Percentiles rank a stretch among this genome's conserved stretches.
Conservation (phyloP, 2,888 invertebrate species). For the Lepidochitona cinerea region DNA sequence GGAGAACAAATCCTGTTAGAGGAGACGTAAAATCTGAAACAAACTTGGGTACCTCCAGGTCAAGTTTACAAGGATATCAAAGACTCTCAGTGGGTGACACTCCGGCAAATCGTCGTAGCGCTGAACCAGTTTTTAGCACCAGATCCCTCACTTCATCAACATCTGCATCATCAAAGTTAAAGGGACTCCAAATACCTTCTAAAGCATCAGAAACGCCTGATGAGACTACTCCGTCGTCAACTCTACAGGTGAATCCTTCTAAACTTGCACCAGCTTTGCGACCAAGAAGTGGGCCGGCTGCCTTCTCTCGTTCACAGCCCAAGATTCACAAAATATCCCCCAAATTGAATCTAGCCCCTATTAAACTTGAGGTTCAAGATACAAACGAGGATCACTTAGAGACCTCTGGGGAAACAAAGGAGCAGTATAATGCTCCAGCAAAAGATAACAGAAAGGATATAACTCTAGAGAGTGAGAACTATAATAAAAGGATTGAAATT, state of each 20-base stretch:
- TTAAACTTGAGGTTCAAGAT: neutral
- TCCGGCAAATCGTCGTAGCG: neutral
- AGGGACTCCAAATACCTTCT: neutral
- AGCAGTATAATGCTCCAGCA: too few species aligned
- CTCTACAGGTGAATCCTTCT: neutral
- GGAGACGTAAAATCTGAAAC: neutral
- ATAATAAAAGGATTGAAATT: too few species aligned
- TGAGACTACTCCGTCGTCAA: neutral
- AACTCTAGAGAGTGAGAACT: too few species aligned
- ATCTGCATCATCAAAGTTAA: neutral
- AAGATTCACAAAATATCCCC: neutral
- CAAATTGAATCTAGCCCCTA: neutral
- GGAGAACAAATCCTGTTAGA: neutral
- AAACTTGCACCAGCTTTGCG: neutral
- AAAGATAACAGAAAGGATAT: too few species aligned
- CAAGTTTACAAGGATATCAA: neutral
- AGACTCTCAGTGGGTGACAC: neutral
- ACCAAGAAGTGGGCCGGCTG: neutral
- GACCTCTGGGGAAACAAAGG: too few species aligned
- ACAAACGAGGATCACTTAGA: too few species aligned
- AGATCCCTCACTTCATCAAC: neutral
- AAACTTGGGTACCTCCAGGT: neutral
- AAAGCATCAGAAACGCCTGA: neutral
- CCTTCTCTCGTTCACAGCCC: neutral
- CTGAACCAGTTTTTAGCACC: neutral